Conservation (phyloP, 1,140 invertebrate species). For the Habropoda laboriosa region DNA sequence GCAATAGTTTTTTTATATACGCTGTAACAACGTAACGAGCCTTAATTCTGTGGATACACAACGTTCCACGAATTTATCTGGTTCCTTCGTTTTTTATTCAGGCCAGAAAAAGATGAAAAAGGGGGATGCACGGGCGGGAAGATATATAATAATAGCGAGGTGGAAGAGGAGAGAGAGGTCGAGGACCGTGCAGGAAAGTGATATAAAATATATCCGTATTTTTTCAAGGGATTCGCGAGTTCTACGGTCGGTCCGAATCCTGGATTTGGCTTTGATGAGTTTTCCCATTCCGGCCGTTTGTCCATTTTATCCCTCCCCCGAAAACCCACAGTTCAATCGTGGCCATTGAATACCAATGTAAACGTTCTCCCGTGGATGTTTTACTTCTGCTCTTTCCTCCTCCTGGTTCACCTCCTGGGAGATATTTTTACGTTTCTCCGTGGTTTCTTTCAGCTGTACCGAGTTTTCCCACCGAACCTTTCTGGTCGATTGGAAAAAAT, state of each 20-base stretch:
- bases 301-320: slow-evolving; percentile 49
- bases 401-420: slow-evolving; percentile 17
- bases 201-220: slow-evolving; percentile 75
- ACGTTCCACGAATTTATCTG: slow-evolving; percentile 29
- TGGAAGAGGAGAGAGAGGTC: slow-evolving; percentile 26
- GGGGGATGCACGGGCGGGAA: not conserved
- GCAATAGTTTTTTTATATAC: no score
- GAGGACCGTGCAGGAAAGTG: slow-evolving; percentile 57
- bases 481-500: slow-evolving; percentile 4
- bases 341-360: slow-evolving; percentile 76
- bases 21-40: not conserved
- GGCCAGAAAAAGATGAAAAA: not conserved
- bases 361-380: slow-evolving; percentile 67
- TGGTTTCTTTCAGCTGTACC: not conserved
- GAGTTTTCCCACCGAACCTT: not conserved
- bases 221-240: slow-evolving; percentile 70
- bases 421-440: slow-evolving; percentile 35
- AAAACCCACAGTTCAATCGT: slow-evolving; percentile 72
- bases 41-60: no score
- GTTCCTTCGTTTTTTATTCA: slow-evolving; percentile 20
- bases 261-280: slow-evolving; percentile 76
- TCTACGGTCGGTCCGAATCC: slow-evolving; percentile 57
- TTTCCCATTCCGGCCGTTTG: slow-evolving; percentile 57
- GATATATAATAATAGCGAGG: no score
- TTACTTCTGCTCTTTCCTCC: slow-evolving; percentile 49